These are phyloP conservation scores for Octopus bimaculoides DNA, from an alignment of 1,140 invertebrate genomes.

Conservation along the genomic window DNA sequence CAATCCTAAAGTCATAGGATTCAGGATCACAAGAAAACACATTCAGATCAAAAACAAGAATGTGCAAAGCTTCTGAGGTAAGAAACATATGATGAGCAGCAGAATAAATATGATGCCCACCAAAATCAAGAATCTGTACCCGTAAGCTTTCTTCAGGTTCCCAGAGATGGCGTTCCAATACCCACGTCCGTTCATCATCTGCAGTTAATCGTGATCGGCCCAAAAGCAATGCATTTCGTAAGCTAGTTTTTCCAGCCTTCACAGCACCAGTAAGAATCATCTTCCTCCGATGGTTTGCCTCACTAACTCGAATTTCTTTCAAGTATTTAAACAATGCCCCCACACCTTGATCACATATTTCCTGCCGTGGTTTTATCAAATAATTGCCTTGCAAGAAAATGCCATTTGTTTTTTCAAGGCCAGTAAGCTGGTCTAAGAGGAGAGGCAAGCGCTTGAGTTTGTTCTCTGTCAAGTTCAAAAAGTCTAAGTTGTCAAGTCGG, in stretches of 20 bases:
- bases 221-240: slow-evolving; percentile 44
- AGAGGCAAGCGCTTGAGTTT: slow-evolving; percentile 45
- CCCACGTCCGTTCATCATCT: slow-evolving; percentile 49
- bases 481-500: slow-evolving; percentile 34
- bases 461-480: slow-evolving; percentile 47
- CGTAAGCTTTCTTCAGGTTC: slow-evolving; percentile 45
- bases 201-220: slow-evolving; percentile 43
- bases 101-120: slow-evolving; percentile 53
- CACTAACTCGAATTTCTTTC: slow-evolving; percentile 38
- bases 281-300: slow-evolving; percentile 46
- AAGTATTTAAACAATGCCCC: slow-evolving; percentile 38
- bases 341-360: slow-evolving; percentile 47
- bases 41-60: slow-evolving; percentile 55
- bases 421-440: slow-evolving; percentile 43
- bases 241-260: slow-evolving; percentile 49
- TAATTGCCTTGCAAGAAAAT: slow-evolving; percentile 43
- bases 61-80: slow-evolving; percentile 53
- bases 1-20: slow-evolving; percentile 38
- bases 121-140: slow-evolving; percentile 55
- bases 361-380: slow-evolving; percentile 44
- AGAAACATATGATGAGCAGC: slow-evolving; percentile 56
- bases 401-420: slow-evolving; percentile 33
- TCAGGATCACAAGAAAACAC: slow-evolving; percentile 29
- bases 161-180: slow-evolving; percentile 50
- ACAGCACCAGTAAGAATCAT: slow-evolving; percentile 51